phyloP scores from a whole-genome alignment of 2,888 invertebrate species.

The Heteromyza rotundicornis region DNA sequence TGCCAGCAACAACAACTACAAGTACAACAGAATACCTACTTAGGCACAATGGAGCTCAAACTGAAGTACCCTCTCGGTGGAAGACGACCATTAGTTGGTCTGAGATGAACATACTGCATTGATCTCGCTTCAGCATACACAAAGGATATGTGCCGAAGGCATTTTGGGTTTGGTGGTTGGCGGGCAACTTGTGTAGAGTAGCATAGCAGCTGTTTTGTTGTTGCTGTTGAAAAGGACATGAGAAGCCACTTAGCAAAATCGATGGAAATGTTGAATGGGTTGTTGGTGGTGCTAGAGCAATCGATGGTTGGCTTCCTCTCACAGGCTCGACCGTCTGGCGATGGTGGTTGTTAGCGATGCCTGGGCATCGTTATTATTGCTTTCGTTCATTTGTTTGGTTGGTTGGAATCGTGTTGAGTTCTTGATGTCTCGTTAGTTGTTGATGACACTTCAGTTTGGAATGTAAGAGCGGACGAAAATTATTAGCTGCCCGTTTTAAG shows the following conservation, averaged over 20 bases:
- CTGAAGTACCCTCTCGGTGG: constrained; percentile 1
- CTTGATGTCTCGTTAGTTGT: constrained; percentile 62
- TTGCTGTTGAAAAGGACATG: constrained; percentile 59
- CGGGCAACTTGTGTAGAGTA: not conserved
- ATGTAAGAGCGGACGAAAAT: constrained; percentile 47
- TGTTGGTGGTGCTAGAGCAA: not conserved
- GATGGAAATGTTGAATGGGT: constrained; percentile 28
- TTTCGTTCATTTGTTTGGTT: constrained; percentile 30
- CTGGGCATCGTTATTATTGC: constrained; percentile 11
- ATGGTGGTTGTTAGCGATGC: not conserved
- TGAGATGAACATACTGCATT: not conserved
- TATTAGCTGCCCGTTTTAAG: not conserved
- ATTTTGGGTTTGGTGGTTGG: not conserved
- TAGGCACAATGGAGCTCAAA: constrained; percentile 14
- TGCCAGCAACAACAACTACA: constrained; percentile 1
- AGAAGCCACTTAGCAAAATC: constrained; percentile 61
- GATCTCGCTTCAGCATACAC: not conserved
- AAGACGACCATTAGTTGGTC: not conserved
- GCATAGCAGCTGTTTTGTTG: not conserved
- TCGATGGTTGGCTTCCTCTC: not conserved
- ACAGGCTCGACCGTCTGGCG: not conserved
- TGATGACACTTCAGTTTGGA: constrained; percentile 63
- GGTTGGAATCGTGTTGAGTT: constrained; percentile 59
- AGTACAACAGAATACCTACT: constrained; percentile 10
- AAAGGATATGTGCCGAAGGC: not conserved